Conservation (phyloP, 1,140 invertebrate species). For the Lerema accius region DNA sequence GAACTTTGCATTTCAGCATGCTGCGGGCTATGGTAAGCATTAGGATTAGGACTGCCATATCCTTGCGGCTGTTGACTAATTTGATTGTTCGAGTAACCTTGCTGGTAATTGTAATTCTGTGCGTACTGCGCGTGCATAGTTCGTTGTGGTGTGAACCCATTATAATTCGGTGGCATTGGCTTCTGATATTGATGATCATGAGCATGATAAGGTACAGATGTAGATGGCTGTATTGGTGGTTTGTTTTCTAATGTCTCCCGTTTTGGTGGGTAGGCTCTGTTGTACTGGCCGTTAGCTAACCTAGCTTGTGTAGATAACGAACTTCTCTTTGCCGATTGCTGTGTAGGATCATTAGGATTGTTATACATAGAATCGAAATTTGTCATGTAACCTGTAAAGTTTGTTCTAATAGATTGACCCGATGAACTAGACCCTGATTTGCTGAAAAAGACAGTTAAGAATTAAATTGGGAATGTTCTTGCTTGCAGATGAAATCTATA, state of each 20-base stretch:
- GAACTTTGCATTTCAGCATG: conserved; percentile 67
- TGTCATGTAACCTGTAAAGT: conserved; percentile 76
- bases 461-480: too few species aligned
- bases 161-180: conserved; percentile 59
- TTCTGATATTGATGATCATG: conserved; percentile 81
- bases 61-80: conserved; percentile 58
- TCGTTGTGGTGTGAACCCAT: conserved; percentile 71
- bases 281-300: conserved; percentile 65
- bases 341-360: conserved; percentile 65
- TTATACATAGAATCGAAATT: conserved; percentile 75
- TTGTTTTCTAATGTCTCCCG: conserved; percentile 58
- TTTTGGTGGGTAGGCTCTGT: conserved; percentile 61
- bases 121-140: conserved; percentile 64
- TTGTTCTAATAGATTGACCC: conserved; percentile 77
- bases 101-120: conserved; percentile 70
- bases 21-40: conserved; percentile 71
- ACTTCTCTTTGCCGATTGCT: conserved; percentile 66
- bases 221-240: conserved; percentile 39
- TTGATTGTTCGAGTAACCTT: conserved; percentile 64
- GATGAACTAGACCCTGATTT: conserved; percentile 82
- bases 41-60: conserved; percentile 63
- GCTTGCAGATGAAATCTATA: too few species aligned
- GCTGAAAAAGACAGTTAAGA: conserved; percentile 54
- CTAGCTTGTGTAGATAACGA: conserved; percentile 63
- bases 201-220: conserved; percentile 64